Conservation (phyloP, 2,797 vertebrate genomes). For the Glossophaga mutica region DNA sequence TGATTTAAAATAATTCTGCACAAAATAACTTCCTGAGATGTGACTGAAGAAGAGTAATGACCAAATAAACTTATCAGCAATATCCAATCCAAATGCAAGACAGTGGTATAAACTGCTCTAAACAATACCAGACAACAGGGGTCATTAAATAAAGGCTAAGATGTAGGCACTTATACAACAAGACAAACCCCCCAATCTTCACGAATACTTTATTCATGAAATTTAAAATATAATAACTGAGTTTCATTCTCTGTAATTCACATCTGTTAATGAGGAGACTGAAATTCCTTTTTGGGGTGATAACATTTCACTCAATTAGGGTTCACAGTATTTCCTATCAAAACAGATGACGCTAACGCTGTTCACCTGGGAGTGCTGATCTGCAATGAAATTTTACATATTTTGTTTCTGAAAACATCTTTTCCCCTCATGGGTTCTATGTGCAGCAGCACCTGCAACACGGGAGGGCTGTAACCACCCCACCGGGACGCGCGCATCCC, state of each 20-base stretch:
- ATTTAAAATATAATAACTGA: not conserved
- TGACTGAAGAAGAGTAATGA: not conserved
- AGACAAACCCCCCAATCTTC: not conserved
- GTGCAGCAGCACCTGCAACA: not conserved
- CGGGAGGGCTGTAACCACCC: fast-evolving
- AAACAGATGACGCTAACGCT: not conserved
- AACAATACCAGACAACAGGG: not conserved
- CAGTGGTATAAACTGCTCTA: not conserved
- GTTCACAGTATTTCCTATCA: not conserved
- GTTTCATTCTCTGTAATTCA: not conserved
- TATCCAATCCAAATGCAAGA: not conserved
- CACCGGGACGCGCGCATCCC: not conserved
- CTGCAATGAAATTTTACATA: no score
- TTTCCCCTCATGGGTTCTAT: no score
- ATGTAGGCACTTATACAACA: not conserved
- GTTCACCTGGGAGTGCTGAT: not conserved
- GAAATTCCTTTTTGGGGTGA: no score
- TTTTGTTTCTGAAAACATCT: not conserved
- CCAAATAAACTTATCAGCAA: not conserved
- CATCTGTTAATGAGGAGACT: not conserved
- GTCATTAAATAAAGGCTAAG: not conserved
- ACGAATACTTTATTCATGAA: not conserved
- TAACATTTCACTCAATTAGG: not conserved
- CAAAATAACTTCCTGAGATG: not conserved
- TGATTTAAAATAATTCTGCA: not conserved